These are phyloP conservation scores for Salvelinus sp. DNA, from an alignment of 2,113 vertebrate species.

Conservation along the genomic window DNA sequence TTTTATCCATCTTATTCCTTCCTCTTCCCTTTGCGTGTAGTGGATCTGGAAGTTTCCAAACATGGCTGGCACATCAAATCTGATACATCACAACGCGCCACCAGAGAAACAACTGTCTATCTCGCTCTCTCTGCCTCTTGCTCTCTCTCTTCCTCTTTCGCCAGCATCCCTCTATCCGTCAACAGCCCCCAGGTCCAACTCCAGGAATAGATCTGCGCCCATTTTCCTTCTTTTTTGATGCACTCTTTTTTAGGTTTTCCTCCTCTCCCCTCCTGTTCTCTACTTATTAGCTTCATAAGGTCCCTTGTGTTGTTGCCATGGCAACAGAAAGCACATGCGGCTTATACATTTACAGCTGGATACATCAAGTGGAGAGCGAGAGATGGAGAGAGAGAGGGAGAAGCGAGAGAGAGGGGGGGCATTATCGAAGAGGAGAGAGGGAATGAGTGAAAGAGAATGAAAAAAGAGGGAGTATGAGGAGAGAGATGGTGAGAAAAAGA, in stretches of 20 bases:
- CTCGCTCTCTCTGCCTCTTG: background rate
- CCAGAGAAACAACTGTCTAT: background rate
- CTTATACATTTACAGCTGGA: conserved; percentile 49
- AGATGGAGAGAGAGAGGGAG: conserved; percentile 8
- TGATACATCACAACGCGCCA: background rate
- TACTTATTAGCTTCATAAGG: conserved; percentile 72
- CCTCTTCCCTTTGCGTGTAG: background rate
- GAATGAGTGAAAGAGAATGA: conserved; percentile 13
- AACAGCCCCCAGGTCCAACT: conserved; percentile 24
- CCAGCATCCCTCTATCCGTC: background rate
- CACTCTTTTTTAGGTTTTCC: conserved; percentile 9
- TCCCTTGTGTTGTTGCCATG: conserved; percentile 74
- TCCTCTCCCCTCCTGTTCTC: conserved; percentile 37
- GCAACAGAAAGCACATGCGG: conserved; percentile 64
- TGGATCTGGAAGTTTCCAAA: background rate
- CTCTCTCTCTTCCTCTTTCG: background rate
- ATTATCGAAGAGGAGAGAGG: background rate
- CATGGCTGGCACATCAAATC: background rate
- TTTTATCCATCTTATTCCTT: background rate
- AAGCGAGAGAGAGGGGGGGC: conserved; percentile 12
- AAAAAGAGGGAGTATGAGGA: conserved; percentile 22
- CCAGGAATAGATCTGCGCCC: conserved; percentile 54
- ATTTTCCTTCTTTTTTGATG: conserved; percentile 6
- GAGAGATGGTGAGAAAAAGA: conserved; percentile 28
- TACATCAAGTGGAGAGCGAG: conserved; percentile 20